Evolutionary conservation across 2,888 invertebrate species (phyloP), one percentile per base, ranked within the genome.

Genomic region (Brenthis hecate): DNA sequence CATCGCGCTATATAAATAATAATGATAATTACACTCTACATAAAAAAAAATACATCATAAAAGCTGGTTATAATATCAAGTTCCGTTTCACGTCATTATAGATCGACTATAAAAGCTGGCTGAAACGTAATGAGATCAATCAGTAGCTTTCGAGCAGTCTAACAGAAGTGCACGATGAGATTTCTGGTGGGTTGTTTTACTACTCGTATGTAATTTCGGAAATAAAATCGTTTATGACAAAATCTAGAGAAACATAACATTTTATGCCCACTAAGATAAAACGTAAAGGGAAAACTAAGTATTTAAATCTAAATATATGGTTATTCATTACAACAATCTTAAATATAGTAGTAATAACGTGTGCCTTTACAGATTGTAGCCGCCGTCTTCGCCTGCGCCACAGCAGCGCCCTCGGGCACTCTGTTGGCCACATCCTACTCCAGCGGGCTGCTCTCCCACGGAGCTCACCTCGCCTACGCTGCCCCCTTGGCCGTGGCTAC

Each of bases 311-410:
- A 28, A 28, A 28, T 28, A 28, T 4, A 28, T 28, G 28, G 28
- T 28, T 0, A 28, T 28, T 28, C 4, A 28, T 28, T 28, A 28
- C 4, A 28, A 28, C 28, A 28, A 28, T 4, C 28, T 28, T 28
- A 28, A 28, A 28, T 28, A 28, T 28, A 28, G 0, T 0, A 28
- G 28, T 28, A 28, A 28, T 28, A 1, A 65, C 55, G 74, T 77
- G 76, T 81, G 78, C 74, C 76, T 81, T 84, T 82, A 57, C 88
- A 94, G 94, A 93, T 94, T 88, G 93, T 93, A 80, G 87, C 94
- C 87, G 88, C 94, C 88, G 85, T 94, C 81, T 80, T 82, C 80
- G 83, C 83, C 85, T 88, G 86, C 86, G 88, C 89, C 87, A 87
- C 88, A 85, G 89, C 90, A 76, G 88, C 82, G 66, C 88, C 88